These are phyloP conservation scores for Cricetomys ansorgei DNA, from an alignment of 2,113 vertebrate species.

Conservation along the genomic window DNA sequence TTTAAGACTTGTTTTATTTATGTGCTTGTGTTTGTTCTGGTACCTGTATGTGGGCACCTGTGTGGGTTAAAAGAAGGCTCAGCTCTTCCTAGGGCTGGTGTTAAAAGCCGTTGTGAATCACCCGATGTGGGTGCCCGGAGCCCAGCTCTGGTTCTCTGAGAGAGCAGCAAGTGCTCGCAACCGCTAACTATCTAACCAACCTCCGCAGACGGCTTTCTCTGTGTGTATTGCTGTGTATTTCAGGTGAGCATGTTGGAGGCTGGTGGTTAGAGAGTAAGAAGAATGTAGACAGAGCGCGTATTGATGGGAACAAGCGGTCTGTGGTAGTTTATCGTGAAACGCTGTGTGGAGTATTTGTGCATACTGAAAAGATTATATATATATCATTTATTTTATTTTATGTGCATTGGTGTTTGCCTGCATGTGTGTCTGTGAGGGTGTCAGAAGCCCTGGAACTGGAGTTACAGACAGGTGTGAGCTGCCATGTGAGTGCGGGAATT, in stretches of 20 bases:
- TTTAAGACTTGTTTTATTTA: neutral
- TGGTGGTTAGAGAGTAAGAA: neutral
- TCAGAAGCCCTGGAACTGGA: no score
- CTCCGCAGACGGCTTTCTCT: neutral
- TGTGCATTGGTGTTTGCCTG: no score
- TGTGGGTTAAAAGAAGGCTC: neutral
- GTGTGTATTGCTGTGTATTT: neutral
- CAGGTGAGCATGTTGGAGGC: neutral
- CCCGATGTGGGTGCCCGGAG: neutral
- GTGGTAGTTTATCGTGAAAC: neutral
- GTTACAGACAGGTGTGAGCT: no score
- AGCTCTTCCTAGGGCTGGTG: neutral
- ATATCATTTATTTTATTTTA: no score
- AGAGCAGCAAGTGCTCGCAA: neutral
- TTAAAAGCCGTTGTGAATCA: neutral
- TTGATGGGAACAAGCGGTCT: neutral
- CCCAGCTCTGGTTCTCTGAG: neutral
- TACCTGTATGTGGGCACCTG: fast-evolving
- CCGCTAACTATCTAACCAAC: neutral
- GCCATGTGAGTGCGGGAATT: no score
- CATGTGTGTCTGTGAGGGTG: no score
- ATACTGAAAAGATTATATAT: neutral
- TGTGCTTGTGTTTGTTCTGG: neutral
- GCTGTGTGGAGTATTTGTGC: neutral
- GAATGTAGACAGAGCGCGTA: neutral